Evolutionary conservation across 2,797 vertebrate genomes (phyloP), one percentile per base, ranked within the genome.

Genomic region (Borostomias antarcticus): DNA sequence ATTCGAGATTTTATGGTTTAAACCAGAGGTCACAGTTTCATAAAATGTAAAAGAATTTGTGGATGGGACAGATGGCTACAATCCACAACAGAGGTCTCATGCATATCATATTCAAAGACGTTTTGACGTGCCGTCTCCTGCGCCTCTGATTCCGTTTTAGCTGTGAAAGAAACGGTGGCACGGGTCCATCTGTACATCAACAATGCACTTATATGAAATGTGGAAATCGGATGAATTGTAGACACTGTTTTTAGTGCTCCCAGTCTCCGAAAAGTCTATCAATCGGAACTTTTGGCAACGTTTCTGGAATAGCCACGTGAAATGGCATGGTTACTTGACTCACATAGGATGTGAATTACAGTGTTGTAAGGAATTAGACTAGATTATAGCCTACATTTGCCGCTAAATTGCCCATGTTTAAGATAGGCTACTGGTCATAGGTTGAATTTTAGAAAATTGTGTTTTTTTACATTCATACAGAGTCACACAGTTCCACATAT

Each of bases 251-350:
- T 45, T 5, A 13, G 4, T 45, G 40, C 17, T 17, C 40, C 7
- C 4, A 13, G 13, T 45, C 40, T 15, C 15, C n/a, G 40, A 45
- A 45, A 45, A 45, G 40, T 45, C 13, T 45, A 45, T 45, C n/a
- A 45, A 45, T n/a, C n/a, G 29, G 6, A 56, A 17, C 21, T 79
- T 59, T 75, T 73, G 6, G 68, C 51, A 83, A 64, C 86, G 2
- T 82, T 85, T 40, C 81, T 93, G 92, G 85, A 92, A 92, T 2
- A 92, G 17, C 40, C 15, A n/a, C n/a, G n/a, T n/a, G n/a, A n/a
- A n/a, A n/a, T n/a, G n/a, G n/a, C n/a, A n/a, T n/a, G n/a, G n/a
- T n/a, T n/a, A n/a, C n/a, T n/a, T n/a, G n/a, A n/a, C n/a, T n/a
- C n/a, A n/a, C n/a, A n/a, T n/a, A n/a, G n/a, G n/a, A n/a, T n/a